Percentiles rank a stretch among this genome's conserved stretches.
Evolutionary conservation across 2,797 vertebrate genomes (phyloP).

Genomic region (Karalla daura): DNA sequence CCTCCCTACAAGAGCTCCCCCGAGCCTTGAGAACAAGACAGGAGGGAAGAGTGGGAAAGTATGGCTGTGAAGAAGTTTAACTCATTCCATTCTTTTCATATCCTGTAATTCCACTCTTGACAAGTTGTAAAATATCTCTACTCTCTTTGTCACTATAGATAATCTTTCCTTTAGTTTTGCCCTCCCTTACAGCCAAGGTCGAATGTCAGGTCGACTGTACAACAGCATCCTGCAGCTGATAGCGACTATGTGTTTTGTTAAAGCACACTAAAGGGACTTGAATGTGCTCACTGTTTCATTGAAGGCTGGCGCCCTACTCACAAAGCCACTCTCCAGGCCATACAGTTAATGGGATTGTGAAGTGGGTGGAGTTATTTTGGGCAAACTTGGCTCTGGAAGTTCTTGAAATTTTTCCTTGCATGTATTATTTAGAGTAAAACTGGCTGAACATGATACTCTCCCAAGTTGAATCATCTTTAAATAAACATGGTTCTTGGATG

Average conservation of each 20-base stretch:
- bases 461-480: not conserved
- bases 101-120: conserved; percentile 15
- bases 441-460: not conserved
- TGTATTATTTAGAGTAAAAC: not conserved
- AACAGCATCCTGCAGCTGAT: conserved; percentile 8
- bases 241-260: conserved; percentile 7
- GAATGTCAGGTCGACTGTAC: conserved; percentile 9
- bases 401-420: not conserved
- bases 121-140: conserved; percentile 21
- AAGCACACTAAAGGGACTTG: not conserved
- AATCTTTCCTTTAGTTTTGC: conserved; percentile 11
- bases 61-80: conserved; percentile 31
- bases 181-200: conserved; percentile 16
- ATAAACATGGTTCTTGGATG: not conserved
- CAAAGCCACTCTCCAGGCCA: not conserved
- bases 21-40: conserved; percentile 51
- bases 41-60: conserved; percentile 22
- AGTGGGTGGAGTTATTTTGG: not conserved
- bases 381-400: not conserved
- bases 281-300: not conserved
- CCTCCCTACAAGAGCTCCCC: conserved; percentile 55
- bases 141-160: conserved; percentile 24
- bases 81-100: conserved; percentile 26
- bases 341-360: not conserved
- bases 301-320: not conserved